Evolutionary conservation across 2,113 vertebrate genomes (phyloP).

Genomic region (Chelonoidis abingdonii): DNA sequence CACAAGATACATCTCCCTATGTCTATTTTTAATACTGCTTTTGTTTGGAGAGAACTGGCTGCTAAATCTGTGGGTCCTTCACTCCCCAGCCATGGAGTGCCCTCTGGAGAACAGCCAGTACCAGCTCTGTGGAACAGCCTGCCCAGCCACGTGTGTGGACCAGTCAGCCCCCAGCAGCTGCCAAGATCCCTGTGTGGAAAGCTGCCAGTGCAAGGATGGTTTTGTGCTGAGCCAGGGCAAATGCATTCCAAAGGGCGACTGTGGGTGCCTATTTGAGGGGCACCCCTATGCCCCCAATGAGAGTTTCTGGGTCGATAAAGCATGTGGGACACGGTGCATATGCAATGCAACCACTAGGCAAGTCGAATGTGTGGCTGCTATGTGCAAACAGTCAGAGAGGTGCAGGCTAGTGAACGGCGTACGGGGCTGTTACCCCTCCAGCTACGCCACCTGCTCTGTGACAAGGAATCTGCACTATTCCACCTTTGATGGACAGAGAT

Average conservation of each 20-base stretch:
- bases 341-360: slow-evolving; percentile 38
- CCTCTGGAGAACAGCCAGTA: slow-evolving; percentile 69
- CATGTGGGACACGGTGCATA: slow-evolving; percentile 51
- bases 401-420: slow-evolving; percentile 59
- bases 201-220: slow-evolving; percentile 63
- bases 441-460: slow-evolving; percentile 74
- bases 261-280: slow-evolving; percentile 65
- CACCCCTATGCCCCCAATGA: slow-evolving; percentile 10
- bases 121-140: slow-evolving; percentile 58
- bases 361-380: neutral
- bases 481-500: slow-evolving; percentile 82
- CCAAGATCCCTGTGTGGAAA: slow-evolving; percentile 40
- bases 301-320: slow-evolving; percentile 25
- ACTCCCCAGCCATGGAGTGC: slow-evolving; percentile 61
- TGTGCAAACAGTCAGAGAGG: slow-evolving; percentile 18
- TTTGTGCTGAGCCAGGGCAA: slow-evolving; percentile 57
- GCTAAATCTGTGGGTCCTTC: neutral
- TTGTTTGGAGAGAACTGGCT: too few relatives aligned
- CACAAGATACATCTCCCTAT: too few relatives aligned
- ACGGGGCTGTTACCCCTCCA: slow-evolving; percentile 61
- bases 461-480: slow-evolving; percentile 85
- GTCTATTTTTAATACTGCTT: too few relatives aligned
- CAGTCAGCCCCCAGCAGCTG: slow-evolving; percentile 7
- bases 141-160: slow-evolving; percentile 60
- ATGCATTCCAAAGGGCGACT: slow-evolving; percentile 48